Evolutionary conservation across 1,140 invertebrate species (phyloP).

Genomic region (Drosophila littoralis): DNA sequence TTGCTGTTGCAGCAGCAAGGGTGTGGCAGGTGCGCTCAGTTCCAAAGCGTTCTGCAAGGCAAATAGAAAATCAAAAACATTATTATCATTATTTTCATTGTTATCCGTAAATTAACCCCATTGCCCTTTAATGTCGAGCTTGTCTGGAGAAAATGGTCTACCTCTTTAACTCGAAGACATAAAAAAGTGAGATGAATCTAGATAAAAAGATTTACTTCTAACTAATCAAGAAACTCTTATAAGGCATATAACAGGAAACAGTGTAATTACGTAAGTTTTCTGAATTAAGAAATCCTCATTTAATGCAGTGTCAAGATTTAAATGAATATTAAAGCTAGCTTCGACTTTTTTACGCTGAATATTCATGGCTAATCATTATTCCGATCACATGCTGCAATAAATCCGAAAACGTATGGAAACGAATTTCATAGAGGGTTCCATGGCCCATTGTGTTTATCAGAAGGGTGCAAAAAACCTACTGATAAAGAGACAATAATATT

Average conservation of each 20-base stretch:
- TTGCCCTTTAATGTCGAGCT: too few relatives aligned
- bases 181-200: background rate
- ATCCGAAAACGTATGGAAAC: background rate
- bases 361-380: constrained; percentile 5
- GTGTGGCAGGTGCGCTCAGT: constrained; percentile 95
- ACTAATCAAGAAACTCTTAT: too few relatives aligned
- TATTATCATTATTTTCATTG: too few relatives aligned
- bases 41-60: constrained; percentile 95
- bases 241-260: too few relatives aligned
- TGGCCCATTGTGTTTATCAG: constrained; percentile 6
- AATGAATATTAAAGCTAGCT: background rate
- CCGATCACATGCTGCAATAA: constrained; percentile 21
- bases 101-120: too few relatives aligned
- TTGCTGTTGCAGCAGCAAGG: constrained; percentile 88
- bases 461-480: constrained; percentile 34
- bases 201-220: too few relatives aligned
- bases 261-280: too few relatives aligned
- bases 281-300: background rate
- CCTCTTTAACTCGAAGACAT: too few relatives aligned
- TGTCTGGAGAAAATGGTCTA: background rate
- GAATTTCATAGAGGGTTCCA: constrained; percentile 15
- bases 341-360: background rate
- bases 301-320: background rate
- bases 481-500: constrained; percentile 42
- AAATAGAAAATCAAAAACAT: constrained; percentile 40